Evolutionary conservation across 2,797 vertebrate genomes (phyloP), one percentile per base, ranked within the genome.

Genomic region (Ctenopoma multispine): DNA sequence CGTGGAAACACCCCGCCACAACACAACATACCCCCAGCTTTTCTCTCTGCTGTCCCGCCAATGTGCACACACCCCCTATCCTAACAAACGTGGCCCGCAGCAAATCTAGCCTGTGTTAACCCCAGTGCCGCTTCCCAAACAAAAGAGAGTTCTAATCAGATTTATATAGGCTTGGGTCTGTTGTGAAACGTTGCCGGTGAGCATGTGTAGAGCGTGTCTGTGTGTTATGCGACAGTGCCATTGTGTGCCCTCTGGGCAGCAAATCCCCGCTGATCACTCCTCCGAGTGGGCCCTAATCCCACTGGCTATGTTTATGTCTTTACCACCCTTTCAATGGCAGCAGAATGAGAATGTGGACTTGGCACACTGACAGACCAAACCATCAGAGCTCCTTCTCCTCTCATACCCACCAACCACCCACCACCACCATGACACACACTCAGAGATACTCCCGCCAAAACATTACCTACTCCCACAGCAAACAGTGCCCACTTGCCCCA

Each of bases 251-350:
- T 75, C 69, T 67, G 75, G 87, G 85, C 81, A 82, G 83, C 86
- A 94, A 95, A 94, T 93, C 92, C 93, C 93, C 92, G 68, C 75
- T 91, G 92, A 92, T 93, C 92, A 93, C 87, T 90, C 78, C 82
- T 90, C 87, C 55, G 86, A 90, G 87, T 89, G 89, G 86, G 69
- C 72, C 79, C 79, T 94, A 94, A 94, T 93, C 93, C 92, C 82
- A 81, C 86, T 80, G 72, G 80, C 74, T 75, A 75, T 91, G 92
- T 94, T 93, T 90, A 94, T 92, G 82, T 92, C 91, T 91, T 93
- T 93, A 69, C 84, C 17, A 34, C 73, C 84, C 60, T 89, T 92
- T 92, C 82, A 89, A 74, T 57, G 34, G 81, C 77, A 80, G 77
- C 79, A 86, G 83, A 77, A 64, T 88, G 90, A 89, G 85, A 93